A percentile compares a stretch with the other conserved stretches of the same genome.
Conservation (phyloP, 2,113 vertebrate species). For the Capreolus pygargus region DNA sequence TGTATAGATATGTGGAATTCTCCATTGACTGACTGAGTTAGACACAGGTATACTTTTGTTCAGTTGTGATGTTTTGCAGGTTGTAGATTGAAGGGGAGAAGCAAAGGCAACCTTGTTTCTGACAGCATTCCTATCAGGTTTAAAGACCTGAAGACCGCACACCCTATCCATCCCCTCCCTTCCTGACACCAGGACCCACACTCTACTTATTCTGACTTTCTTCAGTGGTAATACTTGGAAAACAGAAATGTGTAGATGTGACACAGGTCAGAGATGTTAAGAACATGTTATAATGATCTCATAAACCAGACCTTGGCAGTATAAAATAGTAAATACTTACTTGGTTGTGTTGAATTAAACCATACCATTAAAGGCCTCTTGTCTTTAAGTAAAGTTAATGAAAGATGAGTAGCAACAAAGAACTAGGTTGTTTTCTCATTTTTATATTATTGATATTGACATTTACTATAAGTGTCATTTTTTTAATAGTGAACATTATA, state of each 20-base stretch:
- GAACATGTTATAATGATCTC: background rate
- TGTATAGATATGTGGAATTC: background rate
- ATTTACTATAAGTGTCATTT: background rate
- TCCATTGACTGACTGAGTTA: background rate
- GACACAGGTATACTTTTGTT: background rate
- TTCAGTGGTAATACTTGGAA: background rate
- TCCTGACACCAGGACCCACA: background rate
- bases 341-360: background rate
- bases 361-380: background rate
- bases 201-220: background rate
- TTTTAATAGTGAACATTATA: background rate
- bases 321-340: background rate
- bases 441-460: background rate
- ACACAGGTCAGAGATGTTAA: background rate
- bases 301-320: background rate
- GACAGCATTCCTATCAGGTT: background rate
- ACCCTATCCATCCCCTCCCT: background rate
- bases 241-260: background rate
- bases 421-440: background rate
- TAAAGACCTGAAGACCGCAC: background rate
- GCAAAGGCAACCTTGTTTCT: background rate
- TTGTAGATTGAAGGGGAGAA: background rate
- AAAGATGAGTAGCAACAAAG: background rate
- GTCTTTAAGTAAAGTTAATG: background rate
- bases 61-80: background rate